Evolutionary conservation across 2,113 vertebrate species (phyloP).

Genomic region (Myrmophylax atrothorax): DNA sequence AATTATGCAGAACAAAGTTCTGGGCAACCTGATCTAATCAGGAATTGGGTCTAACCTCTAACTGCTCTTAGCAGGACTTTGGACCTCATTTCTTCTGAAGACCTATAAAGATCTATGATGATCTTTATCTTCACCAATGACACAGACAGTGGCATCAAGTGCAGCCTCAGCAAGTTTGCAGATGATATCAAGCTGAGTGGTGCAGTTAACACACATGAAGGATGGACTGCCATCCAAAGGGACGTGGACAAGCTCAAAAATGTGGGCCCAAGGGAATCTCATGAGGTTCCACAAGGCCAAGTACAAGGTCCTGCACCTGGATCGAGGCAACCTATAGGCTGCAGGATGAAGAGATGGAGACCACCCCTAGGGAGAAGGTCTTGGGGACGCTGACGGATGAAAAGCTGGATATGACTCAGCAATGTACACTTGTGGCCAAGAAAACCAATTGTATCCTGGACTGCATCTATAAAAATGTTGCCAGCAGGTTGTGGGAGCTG

Average conservation of each 20-base stretch:
- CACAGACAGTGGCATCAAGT: neutral
- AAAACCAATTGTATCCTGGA: neutral
- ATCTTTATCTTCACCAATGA: neutral
- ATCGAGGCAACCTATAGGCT: neutral
- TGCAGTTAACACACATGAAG: neutral
- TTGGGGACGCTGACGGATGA: neutral
- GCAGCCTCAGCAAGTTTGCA: neutral
- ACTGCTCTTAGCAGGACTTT: neutral
- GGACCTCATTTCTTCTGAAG: neutral
- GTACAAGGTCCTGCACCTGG: neutral
- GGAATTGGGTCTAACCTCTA: neutral
- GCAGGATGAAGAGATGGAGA: neutral
- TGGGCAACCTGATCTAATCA: neutral
- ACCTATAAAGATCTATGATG: neutral
- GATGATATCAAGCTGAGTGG: neutral
- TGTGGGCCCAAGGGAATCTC: neutral
- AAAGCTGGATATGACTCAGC: neutral
- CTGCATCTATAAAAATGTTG: neutral
- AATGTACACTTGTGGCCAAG: neutral
- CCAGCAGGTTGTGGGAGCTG: neutral
- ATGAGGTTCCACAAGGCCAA: neutral
- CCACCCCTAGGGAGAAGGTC: neutral
- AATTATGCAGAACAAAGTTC: neutral
- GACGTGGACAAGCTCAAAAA: neutral
- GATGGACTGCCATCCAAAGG: neutral